These are phyloP conservation scores for Catostomus latipinnis DNA, from an alignment of 2,797 vertebrate genomes.

Conservation along the genomic window DNA sequence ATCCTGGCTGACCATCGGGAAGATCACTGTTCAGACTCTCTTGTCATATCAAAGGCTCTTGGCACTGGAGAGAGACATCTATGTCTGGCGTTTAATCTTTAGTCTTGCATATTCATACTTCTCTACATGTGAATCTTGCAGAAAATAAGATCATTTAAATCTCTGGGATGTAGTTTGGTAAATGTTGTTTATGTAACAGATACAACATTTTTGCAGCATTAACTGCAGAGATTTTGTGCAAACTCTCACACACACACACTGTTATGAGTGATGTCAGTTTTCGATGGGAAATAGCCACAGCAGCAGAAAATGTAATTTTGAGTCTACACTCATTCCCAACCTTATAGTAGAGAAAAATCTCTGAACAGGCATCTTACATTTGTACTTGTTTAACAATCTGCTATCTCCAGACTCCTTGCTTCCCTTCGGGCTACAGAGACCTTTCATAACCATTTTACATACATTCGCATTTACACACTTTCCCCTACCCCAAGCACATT, in stretches of 20 bases:
- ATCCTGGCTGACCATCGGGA: not conserved
- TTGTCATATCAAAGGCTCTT: not conserved
- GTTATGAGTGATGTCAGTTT: no score
- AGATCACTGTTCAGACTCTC: not conserved
- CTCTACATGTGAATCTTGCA: not conserved
- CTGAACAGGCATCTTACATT: slow-evolving; percentile 21
- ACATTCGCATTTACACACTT: not conserved
- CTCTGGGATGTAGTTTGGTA: not conserved
- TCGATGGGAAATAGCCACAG: slow-evolving; percentile 23
- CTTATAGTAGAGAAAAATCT: not conserved
- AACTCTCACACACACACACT: slow-evolving; percentile 4
- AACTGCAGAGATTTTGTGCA: slow-evolving; percentile 7
- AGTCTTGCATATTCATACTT: slow-evolving; percentile 11
- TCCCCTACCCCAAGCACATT: slow-evolving; percentile 15
- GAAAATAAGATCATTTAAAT: slow-evolving; percentile 6
- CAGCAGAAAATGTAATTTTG: slow-evolving; percentile 4
- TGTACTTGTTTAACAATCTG: slow-evolving; percentile 26
- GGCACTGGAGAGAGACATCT: not conserved
- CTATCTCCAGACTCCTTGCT: slow-evolving; percentile 18
- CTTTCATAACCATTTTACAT: slow-evolving; percentile 3
- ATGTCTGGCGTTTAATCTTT: not conserved
- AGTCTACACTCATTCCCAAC: slow-evolving; percentile 17
- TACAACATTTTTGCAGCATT: not conserved
- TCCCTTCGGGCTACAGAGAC: slow-evolving; percentile 10
- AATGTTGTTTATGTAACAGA: not conserved